Percentiles rank a stretch among this genome's conserved stretches.
Evolutionary conservation across 1,140 invertebrate genomes (phyloP).

Genomic region (Globodera ellingtonae): DNA sequence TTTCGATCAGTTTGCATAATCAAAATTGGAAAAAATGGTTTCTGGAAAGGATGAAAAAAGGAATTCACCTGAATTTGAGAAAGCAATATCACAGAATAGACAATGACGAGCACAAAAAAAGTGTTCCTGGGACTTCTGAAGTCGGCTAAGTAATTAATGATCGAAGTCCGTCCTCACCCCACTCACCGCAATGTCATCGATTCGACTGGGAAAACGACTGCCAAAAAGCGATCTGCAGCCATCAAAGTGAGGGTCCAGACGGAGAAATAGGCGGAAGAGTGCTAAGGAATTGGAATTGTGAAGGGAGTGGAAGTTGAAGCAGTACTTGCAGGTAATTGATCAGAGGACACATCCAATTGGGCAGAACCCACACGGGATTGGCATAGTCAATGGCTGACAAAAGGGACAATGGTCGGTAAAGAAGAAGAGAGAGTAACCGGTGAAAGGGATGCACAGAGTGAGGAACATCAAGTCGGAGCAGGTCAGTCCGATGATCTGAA

Average conservation of each 20-base stretch:
- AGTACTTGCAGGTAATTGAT: slow-evolving; percentile 62
- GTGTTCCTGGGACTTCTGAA: slow-evolving; percentile 84
- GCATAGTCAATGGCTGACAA: slow-evolving; percentile 79
- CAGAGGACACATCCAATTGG: slow-evolving; percentile 58
- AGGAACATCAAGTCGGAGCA: slow-evolving; percentile 87
- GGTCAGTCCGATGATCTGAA: slow-evolving; percentile 51
- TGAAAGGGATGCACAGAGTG: slow-evolving; percentile 91
- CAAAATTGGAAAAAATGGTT: too few relatives aligned
- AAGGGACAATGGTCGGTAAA: background rate
- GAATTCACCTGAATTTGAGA: slow-evolving; percentile 48
- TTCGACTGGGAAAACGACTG: slow-evolving; percentile 64
- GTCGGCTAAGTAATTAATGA: slow-evolving; percentile 64
- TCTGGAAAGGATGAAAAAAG: background rate
- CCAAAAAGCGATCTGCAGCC: slow-evolving; percentile 89
- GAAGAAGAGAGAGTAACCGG: slow-evolving; percentile 58
- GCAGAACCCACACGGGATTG: slow-evolving; percentile 78
- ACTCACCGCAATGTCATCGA: slow-evolving; percentile 27
- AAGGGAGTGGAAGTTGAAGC: background rate
- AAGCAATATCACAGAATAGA: slow-evolving; percentile 54
- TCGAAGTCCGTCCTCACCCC: background rate
- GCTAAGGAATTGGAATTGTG: slow-evolving; percentile 41
- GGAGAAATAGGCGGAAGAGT: slow-evolving; percentile 85
- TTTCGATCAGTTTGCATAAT: too few relatives aligned
- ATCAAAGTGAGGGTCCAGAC: slow-evolving; percentile 92
- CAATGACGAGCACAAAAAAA: slow-evolving; percentile 40